Evolutionary conservation across 2,888 invertebrate genomes (phyloP), one percentile per base, ranked within the genome.

Genomic region (Cephus sareptanus): DNA sequence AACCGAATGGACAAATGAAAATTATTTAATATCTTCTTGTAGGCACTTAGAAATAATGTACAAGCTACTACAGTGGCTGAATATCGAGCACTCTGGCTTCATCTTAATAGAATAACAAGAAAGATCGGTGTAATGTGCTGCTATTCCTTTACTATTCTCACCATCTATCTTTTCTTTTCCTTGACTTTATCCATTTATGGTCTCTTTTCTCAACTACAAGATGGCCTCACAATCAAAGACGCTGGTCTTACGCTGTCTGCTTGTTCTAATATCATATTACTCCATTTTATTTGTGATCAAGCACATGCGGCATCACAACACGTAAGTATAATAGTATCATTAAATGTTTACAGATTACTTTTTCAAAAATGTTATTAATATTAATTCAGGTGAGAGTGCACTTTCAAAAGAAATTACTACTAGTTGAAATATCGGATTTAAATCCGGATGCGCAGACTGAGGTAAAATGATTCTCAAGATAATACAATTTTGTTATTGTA

Each of bases 141-240:
- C 85, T 95, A 95, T 85, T 94, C 94, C 0, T 93, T 95, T 82
- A 95, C 94, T 3, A 95, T 95, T 84, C 92, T 95, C 78, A 94
- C 93, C 86, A 92, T 95, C 4, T 95, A 95, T 87, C 92, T 96
- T 15, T 96, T 96, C 87, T 93, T 95, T 15, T 94, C 95, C 79
- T 95, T 96, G 76, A 96, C 95, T 0, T 90, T 96, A n/a, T 95
- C 95, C 0, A 94, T 96, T 84, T 96, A 96, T 84, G 95, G 96
- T 0, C 91, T 96, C 2, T 93, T 96, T 88, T 95, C 95, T 15
- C 95, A 95, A 89, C 93, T 96, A 34, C 95, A 95, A 37, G 94
- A 94, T 79, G 95, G 96, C 0, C 94, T 95, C 79, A 95, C 95
- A n/a, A 92, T 94, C 30, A 95, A 95, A 88, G 95, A 96, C 85